Evolutionary conservation across 2,797 vertebrate genomes (phyloP), one percentile per base, ranked within the genome.

Genomic region (Cynopterus sphinx): DNA sequence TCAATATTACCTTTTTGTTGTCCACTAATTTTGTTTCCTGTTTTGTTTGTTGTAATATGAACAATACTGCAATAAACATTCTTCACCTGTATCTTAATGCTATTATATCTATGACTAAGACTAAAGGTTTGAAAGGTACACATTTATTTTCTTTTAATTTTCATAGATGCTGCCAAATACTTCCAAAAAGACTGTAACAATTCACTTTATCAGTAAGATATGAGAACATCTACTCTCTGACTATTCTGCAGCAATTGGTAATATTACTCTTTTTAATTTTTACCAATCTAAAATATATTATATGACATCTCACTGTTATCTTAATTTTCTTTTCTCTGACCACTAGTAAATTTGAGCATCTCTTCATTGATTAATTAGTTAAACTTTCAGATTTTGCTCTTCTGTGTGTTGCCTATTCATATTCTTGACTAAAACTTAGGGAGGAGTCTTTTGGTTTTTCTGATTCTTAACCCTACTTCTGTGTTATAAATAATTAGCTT

Each of bases 151-250:
- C 55, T 85, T 39, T 51, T 41, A 73, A 74, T 43, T 90, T 90
- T 85, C 41, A 77, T 22, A 93, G 63, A 57, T 91, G 6, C 3
- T 65, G 24, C 39, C 46, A 87, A 63, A 68, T 78, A 11, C 63
- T 91, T 81, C 63, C 55, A 55, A 55, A 95, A 78, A 97, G 82
- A 65, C 57, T 78, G 5, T 67, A 82, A 41, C n/a, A 67, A 67
- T 68, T 81, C 19, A 55, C 9, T 74, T 94, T 55, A 63, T 43
- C 11, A 57, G 4, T 8, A 89, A 9, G 81, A 12, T 85, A 70
- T 36, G 31, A 93, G 90, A 87, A 74, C 33, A 46, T 26, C 26
- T 75, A 24, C 22, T 39, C n/a, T 22, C n/a, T 77, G 19, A 26
- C 22, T 68, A 21, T 39, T 61, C 68, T 85, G 28, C 9, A 53